Evolutionary conservation across 2,113 vertebrate species (phyloP), one percentile per base, ranked within the genome.

Genomic region (Lycaon pictus): DNA sequence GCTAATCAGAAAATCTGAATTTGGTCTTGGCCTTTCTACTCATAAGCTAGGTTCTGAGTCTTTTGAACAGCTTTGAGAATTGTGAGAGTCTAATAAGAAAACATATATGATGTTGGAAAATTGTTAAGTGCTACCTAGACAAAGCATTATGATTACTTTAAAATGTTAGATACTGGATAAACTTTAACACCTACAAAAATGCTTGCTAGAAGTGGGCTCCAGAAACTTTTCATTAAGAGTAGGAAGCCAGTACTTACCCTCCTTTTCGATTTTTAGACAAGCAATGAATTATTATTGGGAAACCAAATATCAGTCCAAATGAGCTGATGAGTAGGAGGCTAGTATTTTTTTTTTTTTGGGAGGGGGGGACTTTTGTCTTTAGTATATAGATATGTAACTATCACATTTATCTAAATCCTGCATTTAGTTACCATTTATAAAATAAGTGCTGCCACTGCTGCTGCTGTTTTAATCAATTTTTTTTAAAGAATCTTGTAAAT

Each of bases 351-450:
- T 35, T 37, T 37, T 84, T 69, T 62, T 51, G 17, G 22, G 43
- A 1, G 43, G 6, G 43, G 43, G 43, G 6, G 93, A 86, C 29
- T 77, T 93, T 90, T 16, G 51, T 43, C 25, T 29, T 25, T 83
- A 15, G 0, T 22, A 58, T n/a, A 65, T 19, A 83, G 62, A 67
- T 87, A 65, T 13, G 5, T 63, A 89, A 95, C 82, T 93, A 79
- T 19, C 11, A 62, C 48, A 90, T 85, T 92, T 93, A 25, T 81
- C 32, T 55, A 94, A 88, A 72, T 72, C 15, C 29, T 97, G 11
- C 22, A 77, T n/a, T 88, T 85, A 96, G n/a, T 62, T 89, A 58
- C 13, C 25, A 62, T 94, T 82, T 82, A 80, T 91, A 89, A 69
- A 62, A 96, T 94, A 83, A 88, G 90, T 77, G 22, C 32, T 55